These are phyloP conservation scores for Varanus salvator DNA, from an alignment of 2,113 vertebrate genomes.

Conservation along the genomic window DNA sequence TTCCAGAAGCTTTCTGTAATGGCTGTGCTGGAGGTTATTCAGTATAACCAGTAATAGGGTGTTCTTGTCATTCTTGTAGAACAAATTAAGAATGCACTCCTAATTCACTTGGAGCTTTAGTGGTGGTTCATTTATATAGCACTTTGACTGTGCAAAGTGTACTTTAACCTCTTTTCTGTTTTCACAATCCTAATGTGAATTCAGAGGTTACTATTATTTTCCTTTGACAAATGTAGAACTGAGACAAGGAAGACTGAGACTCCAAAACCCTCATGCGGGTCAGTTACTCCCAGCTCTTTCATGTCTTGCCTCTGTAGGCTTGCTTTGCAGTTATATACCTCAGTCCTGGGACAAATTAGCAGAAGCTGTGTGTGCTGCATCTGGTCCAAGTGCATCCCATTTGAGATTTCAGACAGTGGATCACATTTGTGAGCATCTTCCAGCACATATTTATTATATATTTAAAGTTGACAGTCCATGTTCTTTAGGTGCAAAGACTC, in stretches of 20 bases:
- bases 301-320: neutral
- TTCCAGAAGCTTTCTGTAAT: slow-evolving; percentile 61
- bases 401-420: neutral
- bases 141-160: neutral
- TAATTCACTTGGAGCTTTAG: neutral
- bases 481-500: neutral
- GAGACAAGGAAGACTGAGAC: neutral
- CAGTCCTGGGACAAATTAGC: neutral
- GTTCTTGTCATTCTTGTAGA: neutral
- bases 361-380: neutral
- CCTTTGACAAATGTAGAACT: neutral
- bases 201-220: neutral
- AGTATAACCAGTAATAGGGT: slow-evolving; percentile 60
- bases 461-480: neutral
- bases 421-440: neutral
- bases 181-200: neutral
- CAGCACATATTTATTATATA: neutral
- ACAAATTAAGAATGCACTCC: neutral
- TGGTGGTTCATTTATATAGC: neutral
- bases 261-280: neutral
- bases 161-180: neutral
- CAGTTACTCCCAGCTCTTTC: neutral
- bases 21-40: slow-evolving; percentile 39
- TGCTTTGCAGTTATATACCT: neutral
- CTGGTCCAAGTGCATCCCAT: neutral